Evolutionary conservation across 2,888 invertebrate species (phyloP).

Genomic region (Trilocha varians): DNA sequence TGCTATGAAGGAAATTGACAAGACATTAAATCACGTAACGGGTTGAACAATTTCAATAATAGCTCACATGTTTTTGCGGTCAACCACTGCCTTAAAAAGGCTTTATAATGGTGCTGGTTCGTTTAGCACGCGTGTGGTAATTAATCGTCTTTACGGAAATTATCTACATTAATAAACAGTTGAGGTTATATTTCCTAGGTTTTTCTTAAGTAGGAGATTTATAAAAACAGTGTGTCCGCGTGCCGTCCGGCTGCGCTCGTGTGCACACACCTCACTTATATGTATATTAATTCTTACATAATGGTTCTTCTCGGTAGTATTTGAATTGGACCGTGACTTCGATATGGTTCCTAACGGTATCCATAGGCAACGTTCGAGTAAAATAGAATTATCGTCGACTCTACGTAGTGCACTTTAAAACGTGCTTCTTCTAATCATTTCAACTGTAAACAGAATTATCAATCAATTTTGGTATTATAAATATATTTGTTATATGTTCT

Average conservation of each 20-base stretch:
- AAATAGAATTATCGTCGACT: too few relatives aligned
- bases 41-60: constrained; percentile 2
- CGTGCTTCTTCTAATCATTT: too few relatives aligned
- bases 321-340: constrained; percentile 35
- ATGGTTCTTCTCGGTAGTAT: constrained; percentile 32
- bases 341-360: constrained; percentile 41
- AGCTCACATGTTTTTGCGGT: constrained; percentile 35
- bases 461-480: too few relatives aligned
- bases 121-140: constrained; percentile 26
- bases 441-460: too few relatives aligned
- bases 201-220: constrained; percentile 38
- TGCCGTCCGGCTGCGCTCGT: constrained; percentile 46
- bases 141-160: constrained; percentile 59
- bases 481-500: too few relatives aligned
- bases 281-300: constrained; percentile 38
- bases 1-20: too few relatives aligned
- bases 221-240: constrained; percentile 28
- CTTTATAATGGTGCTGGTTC: constrained; percentile 8
- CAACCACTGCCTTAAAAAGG: constrained; percentile 9
- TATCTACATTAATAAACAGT: constrained; percentile 46
- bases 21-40: not conserved
- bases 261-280: constrained; percentile 26
- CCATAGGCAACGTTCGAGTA: constrained; percentile 1
- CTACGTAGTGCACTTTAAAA: too few relatives aligned
- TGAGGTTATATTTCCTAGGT: constrained; percentile 48